Percentiles rank a stretch among this genome's conserved stretches.
Conservation (phyloP, 2,888 invertebrate species). For the Ectropis crepuscularia region DNA sequence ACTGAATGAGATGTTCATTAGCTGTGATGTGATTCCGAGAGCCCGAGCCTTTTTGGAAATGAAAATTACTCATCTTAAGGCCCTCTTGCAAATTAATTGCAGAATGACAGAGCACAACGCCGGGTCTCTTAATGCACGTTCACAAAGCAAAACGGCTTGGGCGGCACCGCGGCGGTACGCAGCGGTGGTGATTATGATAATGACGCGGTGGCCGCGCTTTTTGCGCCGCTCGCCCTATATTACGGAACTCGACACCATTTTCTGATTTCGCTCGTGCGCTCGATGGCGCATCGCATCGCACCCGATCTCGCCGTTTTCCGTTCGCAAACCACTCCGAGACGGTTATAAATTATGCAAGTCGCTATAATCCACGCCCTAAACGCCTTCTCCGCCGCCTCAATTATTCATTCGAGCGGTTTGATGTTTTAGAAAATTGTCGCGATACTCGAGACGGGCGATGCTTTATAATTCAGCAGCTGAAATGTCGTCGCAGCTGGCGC, state of each 20-base stretch:
- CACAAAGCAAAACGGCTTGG: conserved; percentile 81
- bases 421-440: conserved; percentile 83
- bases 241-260: conserved; percentile 76
- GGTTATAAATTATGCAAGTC: conserved; percentile 83
- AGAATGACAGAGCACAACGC: conserved; percentile 80
- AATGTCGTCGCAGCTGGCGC: conserved; percentile 68
- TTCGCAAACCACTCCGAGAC: conserved; percentile 69
- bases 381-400: conserved; percentile 79
- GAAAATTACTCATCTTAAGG: conserved; percentile 64
- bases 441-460: conserved; percentile 72
- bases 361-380: conserved; percentile 83
- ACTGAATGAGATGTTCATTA: conserved; percentile 41
- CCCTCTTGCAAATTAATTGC: conserved; percentile 78
- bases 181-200: conserved; percentile 83
- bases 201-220: conserved; percentile 82
- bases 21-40: conserved; percentile 35
- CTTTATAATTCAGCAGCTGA: conserved; percentile 73
- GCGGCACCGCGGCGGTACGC: conserved; percentile 74
- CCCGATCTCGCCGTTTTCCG: conserved; percentile 52
- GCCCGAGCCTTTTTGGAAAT: conserved; percentile 49
- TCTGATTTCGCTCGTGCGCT: conserved; percentile 58
- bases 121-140: conserved; percentile 79
- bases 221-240: conserved; percentile 75
- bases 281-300: conserved; percentile 47
- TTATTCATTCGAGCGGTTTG: conserved; percentile 83